phyloP scores from a whole-genome alignment of 1,140 invertebrate species.

The Listronotus oregonensis region DNA sequence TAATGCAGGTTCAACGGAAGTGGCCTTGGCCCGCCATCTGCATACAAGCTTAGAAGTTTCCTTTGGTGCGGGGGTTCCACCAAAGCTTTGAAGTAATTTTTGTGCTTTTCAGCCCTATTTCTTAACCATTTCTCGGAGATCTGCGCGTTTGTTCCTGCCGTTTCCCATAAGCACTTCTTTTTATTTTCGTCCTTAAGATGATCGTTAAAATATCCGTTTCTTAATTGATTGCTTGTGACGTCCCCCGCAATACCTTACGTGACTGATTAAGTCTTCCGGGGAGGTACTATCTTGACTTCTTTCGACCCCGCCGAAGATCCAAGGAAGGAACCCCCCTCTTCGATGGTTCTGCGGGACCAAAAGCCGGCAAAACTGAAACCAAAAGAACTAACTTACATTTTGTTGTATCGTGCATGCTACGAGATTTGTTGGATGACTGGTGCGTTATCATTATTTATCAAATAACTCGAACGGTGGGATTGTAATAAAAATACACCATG shows the following conservation, averaged over 20 bases:
- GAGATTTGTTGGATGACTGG: constrained; percentile 18
- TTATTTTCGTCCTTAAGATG: neutral
- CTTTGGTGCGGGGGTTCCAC: constrained; percentile 11
- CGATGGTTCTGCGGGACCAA: constrained; percentile 37
- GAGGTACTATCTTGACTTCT: constrained; percentile 13
- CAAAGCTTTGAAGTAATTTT: constrained; percentile 40
- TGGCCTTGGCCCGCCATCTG: constrained; percentile 37
- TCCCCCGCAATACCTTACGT: neutral
- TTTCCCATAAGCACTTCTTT: constrained; percentile 11
- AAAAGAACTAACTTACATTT: constrained; percentile 14
- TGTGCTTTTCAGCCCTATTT: constrained; percentile 43
- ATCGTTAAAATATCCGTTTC: neutral
- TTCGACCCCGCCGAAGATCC: constrained; percentile 33
- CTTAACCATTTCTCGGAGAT: constrained; percentile 38
- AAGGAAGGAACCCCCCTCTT: constrained; percentile 33
- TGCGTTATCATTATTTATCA: constrained; percentile 35
- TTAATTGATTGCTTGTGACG: neutral
- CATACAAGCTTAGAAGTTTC: neutral
- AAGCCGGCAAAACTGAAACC: constrained; percentile 47
- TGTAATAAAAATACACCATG: constrained; percentile 3
- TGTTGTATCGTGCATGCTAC: constrained; percentile 22
- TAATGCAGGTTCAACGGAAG: neutral
- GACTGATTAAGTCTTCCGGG: constrained; percentile 1
- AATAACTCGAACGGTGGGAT: constrained; percentile 14
- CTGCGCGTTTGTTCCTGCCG: constrained; percentile 14